Conservation (phyloP, 2,797 vertebrate species). For the Prionace glauca region DNA sequence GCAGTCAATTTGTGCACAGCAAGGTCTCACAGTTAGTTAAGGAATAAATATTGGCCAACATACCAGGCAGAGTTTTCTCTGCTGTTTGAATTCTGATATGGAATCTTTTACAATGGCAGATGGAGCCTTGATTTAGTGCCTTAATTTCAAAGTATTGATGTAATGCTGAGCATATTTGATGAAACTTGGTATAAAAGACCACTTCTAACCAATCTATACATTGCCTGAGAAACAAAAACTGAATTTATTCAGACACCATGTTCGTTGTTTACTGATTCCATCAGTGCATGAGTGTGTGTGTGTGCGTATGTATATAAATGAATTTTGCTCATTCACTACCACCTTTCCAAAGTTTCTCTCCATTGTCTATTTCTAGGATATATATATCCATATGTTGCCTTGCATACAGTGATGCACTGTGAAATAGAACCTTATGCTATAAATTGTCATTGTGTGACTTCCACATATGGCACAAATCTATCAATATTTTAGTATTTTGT, state of each 20-base stretch:
- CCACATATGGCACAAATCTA: not conserved
- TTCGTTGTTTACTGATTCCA: conserved; percentile 1
- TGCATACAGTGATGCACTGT: conserved; percentile 12
- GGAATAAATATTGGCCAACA: not conserved
- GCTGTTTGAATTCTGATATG: not conserved
- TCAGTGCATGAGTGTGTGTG: not conserved
- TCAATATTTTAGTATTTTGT: conserved; percentile 25
- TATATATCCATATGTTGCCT: not conserved
- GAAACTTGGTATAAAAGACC: not conserved
- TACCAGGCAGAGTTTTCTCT: not conserved
- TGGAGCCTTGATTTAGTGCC: not conserved
- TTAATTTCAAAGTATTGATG: not conserved
- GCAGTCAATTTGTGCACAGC: not conserved
- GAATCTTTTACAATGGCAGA: not conserved
- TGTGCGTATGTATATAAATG: not conserved
- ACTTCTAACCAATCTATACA: not conserved
- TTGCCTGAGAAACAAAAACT: conserved; percentile 35
- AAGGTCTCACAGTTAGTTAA: too few relatives aligned
- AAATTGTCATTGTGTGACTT: not conserved
- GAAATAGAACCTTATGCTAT: not conserved
- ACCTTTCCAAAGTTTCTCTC: not conserved
- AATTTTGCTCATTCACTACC: not conserved
- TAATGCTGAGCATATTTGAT: not conserved
- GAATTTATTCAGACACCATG: conserved; percentile 18
- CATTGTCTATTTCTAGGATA: not conserved